phyloP scores from a whole-genome alignment of 1,140 invertebrate genomes.

The Telenomus remus region DNA sequence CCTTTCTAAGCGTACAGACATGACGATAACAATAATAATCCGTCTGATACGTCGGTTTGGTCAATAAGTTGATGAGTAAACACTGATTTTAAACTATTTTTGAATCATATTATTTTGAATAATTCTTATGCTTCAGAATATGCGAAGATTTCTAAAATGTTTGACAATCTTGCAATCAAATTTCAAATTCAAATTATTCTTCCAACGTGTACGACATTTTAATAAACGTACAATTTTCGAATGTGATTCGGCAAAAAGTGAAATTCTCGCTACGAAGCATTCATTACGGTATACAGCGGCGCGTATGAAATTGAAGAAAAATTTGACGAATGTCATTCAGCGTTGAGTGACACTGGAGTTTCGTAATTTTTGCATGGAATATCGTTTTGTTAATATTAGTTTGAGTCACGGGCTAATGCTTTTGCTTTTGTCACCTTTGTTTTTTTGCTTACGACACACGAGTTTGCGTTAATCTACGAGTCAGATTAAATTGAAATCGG shows the following conservation, averaged over 20 bases:
- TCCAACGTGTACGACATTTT: constrained; percentile 16
- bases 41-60: no score
- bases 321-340: constrained; percentile 51
- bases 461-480: constrained; percentile 52
- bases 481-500: constrained; percentile 63
- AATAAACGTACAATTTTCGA: constrained; percentile 37
- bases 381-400: constrained; percentile 55
- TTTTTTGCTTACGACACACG: constrained; percentile 30
- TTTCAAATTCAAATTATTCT: constrained; percentile 25
- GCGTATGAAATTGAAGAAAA: constrained; percentile 20
- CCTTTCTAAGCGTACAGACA: no score
- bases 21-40: no score
- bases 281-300: constrained; percentile 17
- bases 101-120: no score
- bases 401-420: constrained; percentile 53
- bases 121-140: no score
- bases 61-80: no score
- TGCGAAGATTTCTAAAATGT: no score
- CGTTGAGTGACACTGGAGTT: constrained; percentile 26
- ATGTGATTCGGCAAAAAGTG: constrained; percentile 17
- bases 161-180: constrained; percentile 29
- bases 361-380: constrained; percentile 46
- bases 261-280: constrained; percentile 9
- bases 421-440: constrained; percentile 4
- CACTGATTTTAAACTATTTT: no score